Evolutionary conservation across 2,888 invertebrate species (phyloP).

Genomic region (Thecophora atra): DNA sequence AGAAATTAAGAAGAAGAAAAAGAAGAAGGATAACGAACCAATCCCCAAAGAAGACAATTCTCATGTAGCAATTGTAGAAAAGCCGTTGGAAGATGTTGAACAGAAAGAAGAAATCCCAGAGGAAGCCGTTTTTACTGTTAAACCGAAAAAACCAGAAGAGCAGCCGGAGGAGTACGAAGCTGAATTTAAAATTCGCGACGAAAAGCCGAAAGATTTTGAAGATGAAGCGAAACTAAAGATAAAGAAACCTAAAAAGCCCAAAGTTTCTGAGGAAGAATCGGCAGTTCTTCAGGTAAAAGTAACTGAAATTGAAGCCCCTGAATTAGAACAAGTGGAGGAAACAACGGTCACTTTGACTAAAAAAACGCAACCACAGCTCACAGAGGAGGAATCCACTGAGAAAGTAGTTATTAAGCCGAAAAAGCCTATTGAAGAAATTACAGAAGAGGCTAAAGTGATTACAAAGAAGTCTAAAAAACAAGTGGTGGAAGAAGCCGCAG

Average conservation of each 20-base stretch:
- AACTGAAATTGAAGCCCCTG: slow-evolving; percentile 45
- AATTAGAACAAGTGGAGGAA: slow-evolving; percentile 43
- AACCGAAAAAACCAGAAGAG: slow-evolving; percentile 51
- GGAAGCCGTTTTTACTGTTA: slow-evolving; percentile 45
- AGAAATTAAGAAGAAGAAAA: slow-evolving; percentile 52
- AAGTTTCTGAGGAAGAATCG: slow-evolving; percentile 44
- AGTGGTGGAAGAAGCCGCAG: slow-evolving; percentile 53
- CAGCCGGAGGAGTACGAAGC: slow-evolving; percentile 49
- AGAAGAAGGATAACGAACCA: slow-evolving; percentile 44
- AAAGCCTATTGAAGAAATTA: slow-evolving; percentile 51
- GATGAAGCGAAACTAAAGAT: slow-evolving; percentile 44
- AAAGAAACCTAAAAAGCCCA: slow-evolving; percentile 45
- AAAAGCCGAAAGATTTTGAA: slow-evolving; percentile 50
- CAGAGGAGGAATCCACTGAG: slow-evolving; percentile 53
- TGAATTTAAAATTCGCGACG: slow-evolving; percentile 51
- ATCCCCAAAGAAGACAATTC: slow-evolving; percentile 40
- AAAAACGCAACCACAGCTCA: slow-evolving; percentile 46
- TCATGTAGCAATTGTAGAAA: slow-evolving; percentile 42
- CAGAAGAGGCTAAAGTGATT: slow-evolving; percentile 54
- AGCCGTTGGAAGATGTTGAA: slow-evolving; percentile 43
- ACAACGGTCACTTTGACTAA: slow-evolving; percentile 52
- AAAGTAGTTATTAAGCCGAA: slow-evolving; percentile 54
- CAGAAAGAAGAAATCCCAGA: slow-evolving; percentile 47
- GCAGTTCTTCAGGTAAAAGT: slow-evolving; percentile 45
- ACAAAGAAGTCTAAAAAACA: slow-evolving; percentile 56